A percentile compares a stretch with the other conserved stretches of the same genome.
Conservation (phyloP, 2,797 vertebrate genomes). For the Argya squamiceps region DNA sequence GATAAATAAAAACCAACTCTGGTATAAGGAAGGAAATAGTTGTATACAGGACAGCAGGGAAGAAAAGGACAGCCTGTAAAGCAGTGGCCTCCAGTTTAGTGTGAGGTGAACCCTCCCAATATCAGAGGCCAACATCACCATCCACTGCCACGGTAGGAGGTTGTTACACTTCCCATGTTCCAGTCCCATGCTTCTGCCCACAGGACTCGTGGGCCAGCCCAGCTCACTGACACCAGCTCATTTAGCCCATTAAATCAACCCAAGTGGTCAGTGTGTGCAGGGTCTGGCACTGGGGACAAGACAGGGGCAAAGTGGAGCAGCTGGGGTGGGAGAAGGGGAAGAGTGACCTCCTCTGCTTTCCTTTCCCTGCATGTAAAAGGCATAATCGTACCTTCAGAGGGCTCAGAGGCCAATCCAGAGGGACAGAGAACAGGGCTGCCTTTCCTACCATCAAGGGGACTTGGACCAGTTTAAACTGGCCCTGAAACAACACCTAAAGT, state of each 20-base stretch:
- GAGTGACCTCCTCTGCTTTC: not conserved
- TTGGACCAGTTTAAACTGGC: not conserved
- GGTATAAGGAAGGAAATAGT: not conserved
- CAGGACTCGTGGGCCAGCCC: not conserved
- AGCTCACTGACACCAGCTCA: not conserved
- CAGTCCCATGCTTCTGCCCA: fast-evolving
- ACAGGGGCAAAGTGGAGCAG: fast-evolving
- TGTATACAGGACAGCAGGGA: not conserved
- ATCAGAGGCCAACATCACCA: not conserved
- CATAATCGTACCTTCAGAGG: fast-evolving
- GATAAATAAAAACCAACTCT: not conserved
- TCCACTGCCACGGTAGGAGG: not conserved
- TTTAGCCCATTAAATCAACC: not conserved
- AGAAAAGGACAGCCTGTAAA: not conserved
- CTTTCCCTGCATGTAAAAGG: not conserved
- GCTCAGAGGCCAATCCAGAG: not conserved
- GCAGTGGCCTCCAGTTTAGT: not conserved
- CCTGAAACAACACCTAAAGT: not conserved
- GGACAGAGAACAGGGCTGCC: fast-evolving
- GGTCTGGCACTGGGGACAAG: not conserved
- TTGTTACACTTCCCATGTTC: fast-evolving
- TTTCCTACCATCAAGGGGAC: not conserved
- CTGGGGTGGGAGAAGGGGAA: fast-evolving
- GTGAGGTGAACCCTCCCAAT: not conserved
- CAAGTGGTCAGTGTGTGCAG: fast-evolving